Percentiles rank a stretch among this genome's conserved stretches.
phyloP scores from a whole-genome alignment of 2,888 invertebrate species.

The Ichneumoninae sp. region DNA sequence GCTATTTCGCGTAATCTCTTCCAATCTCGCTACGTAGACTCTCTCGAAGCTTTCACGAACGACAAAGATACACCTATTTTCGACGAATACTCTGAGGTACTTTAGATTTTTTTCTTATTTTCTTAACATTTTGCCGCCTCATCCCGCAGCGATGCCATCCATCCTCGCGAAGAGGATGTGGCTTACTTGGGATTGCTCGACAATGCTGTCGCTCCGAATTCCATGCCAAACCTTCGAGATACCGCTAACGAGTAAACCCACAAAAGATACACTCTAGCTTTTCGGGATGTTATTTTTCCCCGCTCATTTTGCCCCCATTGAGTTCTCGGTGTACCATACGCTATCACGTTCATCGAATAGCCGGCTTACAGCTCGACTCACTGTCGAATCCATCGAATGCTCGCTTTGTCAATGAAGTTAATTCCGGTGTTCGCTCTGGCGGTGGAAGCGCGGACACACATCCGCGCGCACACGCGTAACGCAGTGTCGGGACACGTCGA shows the following conservation, averaged over 20 bases:
- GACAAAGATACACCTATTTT: conserved; percentile 10
- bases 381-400: conserved; percentile 31
- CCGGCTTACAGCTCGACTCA: conserved; percentile 26
- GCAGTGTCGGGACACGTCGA: conserved; percentile 1
- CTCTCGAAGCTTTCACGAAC: not conserved
- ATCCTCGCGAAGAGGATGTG: not conserved
- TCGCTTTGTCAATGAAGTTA: conserved; percentile 26
- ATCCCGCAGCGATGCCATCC: not conserved
- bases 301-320: not conserved
- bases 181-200: not conserved
- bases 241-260: conserved; percentile 2
- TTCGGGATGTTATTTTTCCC: not conserved
- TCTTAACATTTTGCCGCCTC: not conserved
- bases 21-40: conserved; percentile 12
- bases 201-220: not conserved
- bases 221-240: not conserved
- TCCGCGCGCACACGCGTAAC: not conserved
- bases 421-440: conserved; percentile 19
- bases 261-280: not conserved
- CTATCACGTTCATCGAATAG: not conserved
- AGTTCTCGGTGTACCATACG: conserved; percentile 24
- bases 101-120: not conserved
- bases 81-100: not conserved
- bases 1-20: conserved; percentile 26
- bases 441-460: not conserved